A percentile compares a stretch with the other conserved stretches of the same genome.
phyloP scores from a whole-genome alignment of 2,888 invertebrate species.

The Tipula confusa region DNA sequence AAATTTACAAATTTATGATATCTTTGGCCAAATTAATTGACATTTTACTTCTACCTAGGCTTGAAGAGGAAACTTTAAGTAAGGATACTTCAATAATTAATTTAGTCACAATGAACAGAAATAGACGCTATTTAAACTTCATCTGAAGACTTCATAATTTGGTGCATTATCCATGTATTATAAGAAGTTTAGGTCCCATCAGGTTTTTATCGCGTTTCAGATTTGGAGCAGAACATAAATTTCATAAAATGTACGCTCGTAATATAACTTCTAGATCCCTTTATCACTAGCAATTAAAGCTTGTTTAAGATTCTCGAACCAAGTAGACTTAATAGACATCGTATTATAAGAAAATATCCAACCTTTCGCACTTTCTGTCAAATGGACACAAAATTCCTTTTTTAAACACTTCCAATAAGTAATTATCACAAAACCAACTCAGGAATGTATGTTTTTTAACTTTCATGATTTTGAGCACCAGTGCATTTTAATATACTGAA shows the following conservation, averaged over 20 bases:
- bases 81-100: slow-evolving; percentile 33
- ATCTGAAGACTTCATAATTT: slow-evolving; percentile 34
- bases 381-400: background rate
- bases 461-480: background rate
- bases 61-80: slow-evolving; percentile 31
- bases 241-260: slow-evolving; percentile 34
- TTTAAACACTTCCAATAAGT: no score
- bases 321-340: background rate
- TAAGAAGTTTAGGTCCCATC: background rate
- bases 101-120: slow-evolving; percentile 33
- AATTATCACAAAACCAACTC: background rate
- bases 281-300: slow-evolving; percentile 35
- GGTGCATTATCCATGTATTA: slow-evolving; percentile 32
- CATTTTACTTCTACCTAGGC: slow-evolving; percentile 32
- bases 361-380: background rate
- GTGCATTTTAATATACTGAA: background rate
- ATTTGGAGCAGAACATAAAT: slow-evolving; percentile 35
- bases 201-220: background rate
- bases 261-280: slow-evolving; percentile 35
- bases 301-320: slow-evolving; percentile 26
- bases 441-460: background rate
- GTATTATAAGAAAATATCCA: background rate
- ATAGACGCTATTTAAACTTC: slow-evolving; percentile 28
- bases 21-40: no score
- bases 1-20: slow-evolving; percentile 3